A percentile compares a stretch with the other conserved stretches of the same genome.
phyloP scores from a whole-genome alignment of 2,888 invertebrate genomes.

The Rhamnusium bicolor region DNA sequence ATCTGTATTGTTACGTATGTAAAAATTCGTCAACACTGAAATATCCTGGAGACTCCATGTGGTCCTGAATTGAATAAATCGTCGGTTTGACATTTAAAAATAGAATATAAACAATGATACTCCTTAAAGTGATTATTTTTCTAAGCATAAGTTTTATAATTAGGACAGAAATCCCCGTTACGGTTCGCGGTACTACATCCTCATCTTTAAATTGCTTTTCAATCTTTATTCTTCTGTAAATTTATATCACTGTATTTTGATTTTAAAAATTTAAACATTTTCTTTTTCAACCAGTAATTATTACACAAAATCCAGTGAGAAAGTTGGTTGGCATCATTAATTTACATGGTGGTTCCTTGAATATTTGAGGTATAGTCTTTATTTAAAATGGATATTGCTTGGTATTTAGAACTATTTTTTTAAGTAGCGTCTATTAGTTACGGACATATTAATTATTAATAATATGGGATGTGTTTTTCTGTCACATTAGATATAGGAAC shows the following conservation, averaged over 20 bases:
- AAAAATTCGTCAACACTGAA: slow-evolving; percentile 13
- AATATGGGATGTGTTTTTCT: no score
- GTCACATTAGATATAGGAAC: no score
- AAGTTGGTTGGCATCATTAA: background rate
- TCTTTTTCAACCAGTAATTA: background rate
- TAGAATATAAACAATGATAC: slow-evolving; percentile 9
- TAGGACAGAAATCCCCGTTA: slow-evolving; percentile 32
- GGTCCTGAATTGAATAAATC: slow-evolving; percentile 15
- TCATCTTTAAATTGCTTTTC: slow-evolving; percentile 21
- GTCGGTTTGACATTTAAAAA: slow-evolving; percentile 23
- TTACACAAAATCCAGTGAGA: background rate
- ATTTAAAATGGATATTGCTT: no score
- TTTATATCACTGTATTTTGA: background rate
- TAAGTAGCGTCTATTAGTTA: no score
- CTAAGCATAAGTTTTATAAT: slow-evolving; percentile 10
- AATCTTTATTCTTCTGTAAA: background rate
- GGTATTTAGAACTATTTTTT: no score
- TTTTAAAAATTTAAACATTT: background rate
- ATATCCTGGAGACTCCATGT: slow-evolving; percentile 24
- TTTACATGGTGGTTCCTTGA: background rate
- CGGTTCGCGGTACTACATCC: slow-evolving; percentile 23
- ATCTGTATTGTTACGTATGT: slow-evolving; percentile 22
- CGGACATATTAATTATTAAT: no score
- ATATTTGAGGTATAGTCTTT: no score
- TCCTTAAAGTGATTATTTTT: slow-evolving; percentile 5